A percentile compares a stretch with the other conserved stretches of the same genome.
Conservation (phyloP, 2,888 invertebrate species). For the Leucophenga montana region DNA sequence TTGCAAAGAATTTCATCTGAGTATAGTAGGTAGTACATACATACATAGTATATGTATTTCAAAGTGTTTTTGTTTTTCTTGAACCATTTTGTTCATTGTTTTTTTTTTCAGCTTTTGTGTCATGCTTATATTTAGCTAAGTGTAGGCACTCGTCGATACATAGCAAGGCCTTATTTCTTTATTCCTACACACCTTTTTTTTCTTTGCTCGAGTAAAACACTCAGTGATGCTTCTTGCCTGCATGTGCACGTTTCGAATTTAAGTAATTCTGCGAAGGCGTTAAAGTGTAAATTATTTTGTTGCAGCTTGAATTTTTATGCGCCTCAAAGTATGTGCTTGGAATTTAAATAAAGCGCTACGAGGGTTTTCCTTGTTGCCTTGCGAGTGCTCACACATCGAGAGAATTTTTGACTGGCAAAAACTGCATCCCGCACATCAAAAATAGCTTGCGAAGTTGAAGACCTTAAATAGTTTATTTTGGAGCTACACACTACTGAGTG, state of each 20-base stretch:
- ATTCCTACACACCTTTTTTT: neutral
- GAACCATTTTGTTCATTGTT: neutral
- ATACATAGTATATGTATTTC: too few species aligned
- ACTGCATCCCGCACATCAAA: too few species aligned
- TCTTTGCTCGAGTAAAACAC: neutral
- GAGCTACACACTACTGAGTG: too few species aligned
- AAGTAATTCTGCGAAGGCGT: neutral
- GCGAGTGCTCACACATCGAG: neutral
- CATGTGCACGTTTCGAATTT: neutral
- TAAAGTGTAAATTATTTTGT: neutral
- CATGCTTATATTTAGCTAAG: slow-evolving; percentile 14
- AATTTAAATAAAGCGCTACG: too few species aligned
- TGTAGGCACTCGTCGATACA: neutral
- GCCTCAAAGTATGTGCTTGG: neutral
- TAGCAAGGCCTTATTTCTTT: neutral
- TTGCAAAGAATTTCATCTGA: slow-evolving; percentile 1
- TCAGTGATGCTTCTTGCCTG: neutral
- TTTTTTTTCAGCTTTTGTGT: slow-evolving; percentile 4
- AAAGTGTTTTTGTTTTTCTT: neutral
- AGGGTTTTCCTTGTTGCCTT: neutral
- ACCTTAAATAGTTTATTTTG: too few species aligned
- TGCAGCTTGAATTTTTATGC: neutral
- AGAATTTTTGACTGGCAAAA: too few species aligned
- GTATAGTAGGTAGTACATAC: too few species aligned
- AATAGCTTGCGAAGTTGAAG: too few species aligned